Conservation (phyloP, 2,113 vertebrate genomes). For the Bubalus kerabau region DNA sequence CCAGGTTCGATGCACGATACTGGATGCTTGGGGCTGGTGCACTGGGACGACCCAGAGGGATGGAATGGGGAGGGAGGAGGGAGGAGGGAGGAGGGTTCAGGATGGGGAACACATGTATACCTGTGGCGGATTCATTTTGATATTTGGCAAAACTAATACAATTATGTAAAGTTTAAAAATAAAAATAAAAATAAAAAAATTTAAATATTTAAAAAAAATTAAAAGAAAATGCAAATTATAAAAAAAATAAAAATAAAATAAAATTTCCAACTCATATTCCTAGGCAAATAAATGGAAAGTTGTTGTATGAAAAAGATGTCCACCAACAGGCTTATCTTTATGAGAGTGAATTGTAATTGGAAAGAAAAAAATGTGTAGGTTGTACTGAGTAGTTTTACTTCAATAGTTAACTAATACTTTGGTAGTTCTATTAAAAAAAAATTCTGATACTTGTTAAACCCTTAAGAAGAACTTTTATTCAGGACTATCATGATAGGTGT, state of each 20-base stretch:
- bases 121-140: no score
- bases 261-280: background rate
- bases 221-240: no score
- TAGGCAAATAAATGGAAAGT: background rate
- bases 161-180: no score
- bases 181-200: no score
- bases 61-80: no score
- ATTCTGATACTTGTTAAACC: background rate
- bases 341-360: background rate
- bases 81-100: no score
- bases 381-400: background rate
- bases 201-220: no score
- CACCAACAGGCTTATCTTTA: background rate
- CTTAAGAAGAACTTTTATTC: background rate
- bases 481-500: background rate
- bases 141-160: no score
- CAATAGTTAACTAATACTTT: background rate
- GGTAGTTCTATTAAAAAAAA: background rate
- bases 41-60: no score
- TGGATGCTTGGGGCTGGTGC: no score
- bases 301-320: background rate
- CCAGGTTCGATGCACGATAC: no score
- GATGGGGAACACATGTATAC: no score
- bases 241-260: background rate
- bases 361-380: background rate